These are phyloP conservation scores for Amyelois transitella DNA, from an alignment of 1,140 invertebrate genomes.

Conservation along the genomic window DNA sequence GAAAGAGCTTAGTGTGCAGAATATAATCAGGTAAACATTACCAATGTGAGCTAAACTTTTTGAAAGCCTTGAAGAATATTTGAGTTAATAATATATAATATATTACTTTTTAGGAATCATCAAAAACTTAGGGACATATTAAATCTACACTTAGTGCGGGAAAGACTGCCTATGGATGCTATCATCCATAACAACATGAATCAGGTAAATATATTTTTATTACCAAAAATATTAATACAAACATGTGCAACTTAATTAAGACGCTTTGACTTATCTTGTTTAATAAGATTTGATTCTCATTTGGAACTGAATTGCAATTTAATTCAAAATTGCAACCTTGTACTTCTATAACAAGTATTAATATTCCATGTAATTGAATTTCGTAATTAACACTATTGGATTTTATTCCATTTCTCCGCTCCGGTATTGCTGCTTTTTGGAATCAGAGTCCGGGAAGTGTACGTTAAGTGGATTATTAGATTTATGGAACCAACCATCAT, in stretches of 20 bases:
- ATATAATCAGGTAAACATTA: slow-evolving; percentile 75
- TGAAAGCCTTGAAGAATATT: too few species aligned
- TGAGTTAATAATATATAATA: not conserved
- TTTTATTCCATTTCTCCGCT: slow-evolving; percentile 20
- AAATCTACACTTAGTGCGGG: slow-evolving; percentile 85
- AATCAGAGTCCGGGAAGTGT: slow-evolving; percentile 59
- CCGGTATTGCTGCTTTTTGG: slow-evolving; percentile 38
- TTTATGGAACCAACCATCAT: slow-evolving; percentile 6
- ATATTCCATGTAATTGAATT: not conserved
- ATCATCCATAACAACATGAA: slow-evolving; percentile 82
- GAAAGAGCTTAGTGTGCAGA: slow-evolving; percentile 80
- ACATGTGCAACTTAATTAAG: too few species aligned
- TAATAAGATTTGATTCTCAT: too few species aligned
- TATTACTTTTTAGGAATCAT: slow-evolving; percentile 73
- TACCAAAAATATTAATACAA: too few species aligned
- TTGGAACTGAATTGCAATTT: too few species aligned
- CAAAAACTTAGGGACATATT: slow-evolving; percentile 83
- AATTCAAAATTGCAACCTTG: too few species aligned
- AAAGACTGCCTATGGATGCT: slow-evolving; percentile 83
- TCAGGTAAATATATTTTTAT: slow-evolving; percentile 72
- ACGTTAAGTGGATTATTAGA: slow-evolving; percentile 39
- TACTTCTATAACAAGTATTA: too few species aligned
- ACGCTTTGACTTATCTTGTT: too few species aligned
- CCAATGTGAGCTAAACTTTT: not conserved
- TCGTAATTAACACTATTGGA: slow-evolving; percentile 7